Evolutionary conservation across 2,888 invertebrate species (phyloP), one percentile per base, ranked within the genome.

Genomic region (Diarsia mendica): DNA sequence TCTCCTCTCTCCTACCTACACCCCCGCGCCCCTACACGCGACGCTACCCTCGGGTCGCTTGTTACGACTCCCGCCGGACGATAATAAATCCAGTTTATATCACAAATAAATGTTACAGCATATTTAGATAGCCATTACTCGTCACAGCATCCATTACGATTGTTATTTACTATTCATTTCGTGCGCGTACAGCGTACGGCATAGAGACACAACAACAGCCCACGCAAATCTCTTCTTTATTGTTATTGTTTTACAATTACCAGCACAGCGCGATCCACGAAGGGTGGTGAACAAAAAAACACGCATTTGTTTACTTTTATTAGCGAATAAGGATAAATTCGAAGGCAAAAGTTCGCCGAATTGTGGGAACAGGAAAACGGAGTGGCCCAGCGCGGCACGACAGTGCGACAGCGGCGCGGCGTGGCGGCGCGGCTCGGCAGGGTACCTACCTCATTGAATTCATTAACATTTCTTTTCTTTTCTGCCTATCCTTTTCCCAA

Each of bases 301-400:
- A 58, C 68, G 51, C 68, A 13, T 78, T 81, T 63, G n/a, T 72
- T 77, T 82, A 71, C 67, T 67, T 77, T 28, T 67, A 69, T 72
- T 72, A 80, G 33, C 51, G 63, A 69, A 66, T 68, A 58, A 72
- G 66, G 58, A 77, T 77, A 77, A 82, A 72, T 61, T 58, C 20
- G 58, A 69, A 55, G 13, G 67, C 53, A 67, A 77, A 71, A 72
- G 23, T 72, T 67, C 58, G 44, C 33, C 51, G n/a, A 67, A 69
- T 72, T 66, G 51, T 33, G 33, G 28, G 44, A 67, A 67, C 79
- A 72, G 72, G 53, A 69, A 72, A 83, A 69, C 55, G 23, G 23
- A 44, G 61, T 23, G 44, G 6, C 28, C n/a, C n/a, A n/a, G n/a
- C n/a, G n/a, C 53, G 60, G 13, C 10, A 46, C 20, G 51, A n/a